Evolutionary conservation across 1,140 invertebrate species (phyloP), one percentile per base, ranked within the genome.

Genomic region (Aphelenchoides avenae): DNA sequence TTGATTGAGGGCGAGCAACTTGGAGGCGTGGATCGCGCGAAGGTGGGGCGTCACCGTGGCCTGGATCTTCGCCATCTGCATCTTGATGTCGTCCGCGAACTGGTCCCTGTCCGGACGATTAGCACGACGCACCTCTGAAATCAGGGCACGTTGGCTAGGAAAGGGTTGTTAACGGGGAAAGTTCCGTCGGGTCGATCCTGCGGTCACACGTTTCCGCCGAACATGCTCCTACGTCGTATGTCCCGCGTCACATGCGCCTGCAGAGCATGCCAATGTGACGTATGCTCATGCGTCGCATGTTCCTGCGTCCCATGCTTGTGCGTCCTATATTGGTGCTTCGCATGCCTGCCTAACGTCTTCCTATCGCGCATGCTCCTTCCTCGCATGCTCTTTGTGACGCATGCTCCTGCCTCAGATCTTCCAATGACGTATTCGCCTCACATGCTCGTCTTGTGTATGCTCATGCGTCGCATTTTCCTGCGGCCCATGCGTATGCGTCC

Each of bases 61-160:
- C 26, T 60, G 61, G 20, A 60, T 48, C 27, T 60, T 15, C 18
- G 9, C n/a, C 57, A 60, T 60, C 15, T 20, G 31, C 2, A 18
- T 20, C 51, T 60, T 59, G 15, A 60, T 64, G 7, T 33, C 15
- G 20, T 39, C 43, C 9, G 42, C n/a, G 24, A 60, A 60, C 0
- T 22, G 22, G 33, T 60, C 58, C 13, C 42, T 30, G 13, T 11
- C 18, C 24, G 57, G 57, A 1, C 57, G 57, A 27, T n/a, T 47
- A 22, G 41, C 59, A 24, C 47, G 41, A n/a, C 40, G 26, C 7
- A 60, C 54, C 11, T 15, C 57, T 60, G 11, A 51, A 60, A 56
- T 26, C 5, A n/a, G 4, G 29, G 30, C 30, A 11, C n/a, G n/a
- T n/a, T n/a, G n/a, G n/a, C n/a, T n/a, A 13, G n/a, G 27, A 0